Evolutionary conservation across 2,113 vertebrate species (phyloP).

Genomic region (Pteropus alecto): DNA sequence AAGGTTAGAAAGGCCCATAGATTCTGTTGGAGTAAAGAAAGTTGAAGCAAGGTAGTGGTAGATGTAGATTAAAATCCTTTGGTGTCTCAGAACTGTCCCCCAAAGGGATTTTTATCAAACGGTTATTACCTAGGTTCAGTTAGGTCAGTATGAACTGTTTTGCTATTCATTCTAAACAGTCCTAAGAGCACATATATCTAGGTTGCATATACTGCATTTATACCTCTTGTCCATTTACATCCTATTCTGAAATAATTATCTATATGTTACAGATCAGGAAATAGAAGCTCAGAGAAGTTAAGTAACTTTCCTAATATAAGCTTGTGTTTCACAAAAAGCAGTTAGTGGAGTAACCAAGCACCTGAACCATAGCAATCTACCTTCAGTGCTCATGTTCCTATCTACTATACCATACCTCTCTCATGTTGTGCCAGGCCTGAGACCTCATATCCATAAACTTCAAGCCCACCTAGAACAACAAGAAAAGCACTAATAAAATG

Average conservation of each 20-base stretch:
- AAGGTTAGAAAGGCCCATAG: background rate
- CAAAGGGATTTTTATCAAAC: slow-evolving; percentile 19
- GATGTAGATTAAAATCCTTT: background rate
- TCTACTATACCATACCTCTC: background rate
- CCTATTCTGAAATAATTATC: background rate
- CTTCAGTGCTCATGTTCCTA: background rate
- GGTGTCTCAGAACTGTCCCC: background rate
- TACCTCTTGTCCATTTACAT: background rate
- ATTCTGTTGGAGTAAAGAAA: background rate
- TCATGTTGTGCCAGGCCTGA: background rate
- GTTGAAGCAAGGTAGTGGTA: background rate
- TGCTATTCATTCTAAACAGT: slow-evolving; percentile 4
- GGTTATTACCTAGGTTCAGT: background rate
- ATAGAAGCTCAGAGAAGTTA: background rate
- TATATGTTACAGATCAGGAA: background rate
- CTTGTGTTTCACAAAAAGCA: background rate
- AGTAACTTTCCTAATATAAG: background rate
- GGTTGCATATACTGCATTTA: background rate
- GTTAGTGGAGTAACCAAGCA: background rate
- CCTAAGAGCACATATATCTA: background rate
- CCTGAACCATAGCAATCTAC: background rate
- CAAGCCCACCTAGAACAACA: background rate
- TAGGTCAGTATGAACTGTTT: background rate
- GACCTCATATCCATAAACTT: background rate
- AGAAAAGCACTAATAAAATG: background rate